Conservation (phyloP, 2,113 vertebrate species). For the Mustelus asterias region DNA sequence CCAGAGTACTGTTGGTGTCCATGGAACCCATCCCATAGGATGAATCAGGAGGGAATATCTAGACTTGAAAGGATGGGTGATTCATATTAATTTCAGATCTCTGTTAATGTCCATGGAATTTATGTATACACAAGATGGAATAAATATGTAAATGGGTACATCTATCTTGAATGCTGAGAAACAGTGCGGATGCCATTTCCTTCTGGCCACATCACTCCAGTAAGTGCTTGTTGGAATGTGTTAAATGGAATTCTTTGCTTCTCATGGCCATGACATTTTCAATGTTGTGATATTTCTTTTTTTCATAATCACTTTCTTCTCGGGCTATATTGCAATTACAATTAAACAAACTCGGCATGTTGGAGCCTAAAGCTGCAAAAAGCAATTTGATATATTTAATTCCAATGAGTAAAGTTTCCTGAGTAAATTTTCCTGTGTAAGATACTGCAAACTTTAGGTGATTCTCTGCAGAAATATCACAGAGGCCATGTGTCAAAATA, state of each 20-base stretch:
- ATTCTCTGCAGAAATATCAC: not conserved
- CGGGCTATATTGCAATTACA: not conserved
- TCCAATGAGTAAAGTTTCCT: not conserved
- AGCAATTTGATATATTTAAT: constrained; percentile 15
- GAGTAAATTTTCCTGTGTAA: not conserved
- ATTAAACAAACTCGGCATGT: not conserved
- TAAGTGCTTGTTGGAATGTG: not conserved
- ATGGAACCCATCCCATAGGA: not conserved
- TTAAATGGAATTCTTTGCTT: constrained; percentile 10
- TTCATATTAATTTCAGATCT: not conserved
- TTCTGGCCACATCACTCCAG: constrained; percentile 15
- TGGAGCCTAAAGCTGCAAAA: not conserved
- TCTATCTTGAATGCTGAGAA: not conserved
- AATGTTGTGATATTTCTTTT: constrained; percentile 26
- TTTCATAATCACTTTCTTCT: not conserved
- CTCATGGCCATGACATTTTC: not conserved
- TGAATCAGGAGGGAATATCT: not conserved
- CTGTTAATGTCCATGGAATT: not conserved
- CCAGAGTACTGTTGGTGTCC: not conserved
- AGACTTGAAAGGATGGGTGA: not conserved
- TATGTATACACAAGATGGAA: not conserved
- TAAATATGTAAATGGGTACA: not conserved
- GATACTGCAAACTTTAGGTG: not conserved
- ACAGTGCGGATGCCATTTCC: not conserved
- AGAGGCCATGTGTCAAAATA: not conserved